Evolutionary conservation across 2,113 vertebrate genomes (phyloP).

Genomic region (Chiloscyllium plagiosum): DNA sequence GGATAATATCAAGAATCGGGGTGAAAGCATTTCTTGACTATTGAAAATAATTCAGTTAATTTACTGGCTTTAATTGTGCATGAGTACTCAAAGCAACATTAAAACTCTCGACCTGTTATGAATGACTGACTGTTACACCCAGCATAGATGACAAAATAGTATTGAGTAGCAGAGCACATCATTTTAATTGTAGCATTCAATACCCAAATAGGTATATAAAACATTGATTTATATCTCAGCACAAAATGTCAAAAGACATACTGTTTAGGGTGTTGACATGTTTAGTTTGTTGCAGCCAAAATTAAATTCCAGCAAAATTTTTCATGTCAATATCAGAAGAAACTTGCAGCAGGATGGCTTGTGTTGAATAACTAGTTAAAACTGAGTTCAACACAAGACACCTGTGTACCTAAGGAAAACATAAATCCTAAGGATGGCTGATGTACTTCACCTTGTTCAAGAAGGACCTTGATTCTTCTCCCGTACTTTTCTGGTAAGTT

Average conservation of each 20-base stretch:
- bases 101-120: not conserved
- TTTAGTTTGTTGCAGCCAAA: not conserved
- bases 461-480: not conserved
- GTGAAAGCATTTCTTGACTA: not conserved
- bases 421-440: not conserved
- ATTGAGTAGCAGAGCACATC: not conserved
- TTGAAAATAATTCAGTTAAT: not conserved
- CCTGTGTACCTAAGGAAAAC: not conserved
- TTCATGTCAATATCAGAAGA: not conserved
- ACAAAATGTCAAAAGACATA: not conserved
- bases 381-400: not conserved
- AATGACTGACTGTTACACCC: not conserved
- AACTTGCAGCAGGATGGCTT: not conserved
- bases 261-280: not conserved
- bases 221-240: not conserved
- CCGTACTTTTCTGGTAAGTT: constrained; percentile 22
- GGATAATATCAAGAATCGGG: not conserved
- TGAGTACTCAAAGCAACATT: not conserved
- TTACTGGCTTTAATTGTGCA: not conserved
- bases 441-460: not conserved
- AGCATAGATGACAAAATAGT: not conserved
- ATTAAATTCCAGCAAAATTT: not conserved
- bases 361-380: not conserved
- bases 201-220: not conserved
- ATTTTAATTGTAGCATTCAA: not conserved